A percentile compares a stretch with the other conserved stretches of the same genome.
These are phyloP conservation scores for Phenganax marumi DNA, from an alignment of 92 coral and sea anemone genomes.

Conservation along the genomic window DNA sequence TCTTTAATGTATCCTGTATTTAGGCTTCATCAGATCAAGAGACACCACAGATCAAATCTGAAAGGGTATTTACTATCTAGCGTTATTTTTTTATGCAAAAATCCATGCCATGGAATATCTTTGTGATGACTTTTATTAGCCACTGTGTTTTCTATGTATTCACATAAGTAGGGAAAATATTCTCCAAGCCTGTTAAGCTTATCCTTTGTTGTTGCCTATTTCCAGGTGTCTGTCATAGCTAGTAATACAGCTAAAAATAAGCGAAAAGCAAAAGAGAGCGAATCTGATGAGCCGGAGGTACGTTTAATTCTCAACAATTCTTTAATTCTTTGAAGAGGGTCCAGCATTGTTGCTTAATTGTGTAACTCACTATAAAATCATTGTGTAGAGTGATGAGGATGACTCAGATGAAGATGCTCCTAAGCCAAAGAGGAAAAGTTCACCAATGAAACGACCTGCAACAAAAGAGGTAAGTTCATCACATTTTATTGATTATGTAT, in stretches of 20 bases:
- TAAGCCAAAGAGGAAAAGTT: slow-evolving; percentile 1
- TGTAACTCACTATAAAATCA: no score
- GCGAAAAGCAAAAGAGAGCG: slow-evolving; percentile 37
- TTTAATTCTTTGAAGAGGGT: no score
- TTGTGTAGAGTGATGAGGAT: slow-evolving; percentile 1
- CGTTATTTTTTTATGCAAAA: neutral
- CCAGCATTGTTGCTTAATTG: no score
- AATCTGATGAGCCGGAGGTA: slow-evolving; percentile 43
- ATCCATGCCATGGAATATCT: neutral
- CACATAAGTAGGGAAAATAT: no score
- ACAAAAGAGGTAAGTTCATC: neutral
- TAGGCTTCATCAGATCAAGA: slow-evolving; percentile 29
- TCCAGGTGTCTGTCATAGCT: slow-evolving; percentile 11
- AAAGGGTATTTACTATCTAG: slow-evolving; percentile 13
- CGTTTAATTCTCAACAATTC: slow-evolving; percentile 1
- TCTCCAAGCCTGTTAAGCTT: no score
- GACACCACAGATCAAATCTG: slow-evolving; percentile 12
- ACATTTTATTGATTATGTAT: neutral
- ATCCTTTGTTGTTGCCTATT: neutral
- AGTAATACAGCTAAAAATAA: slow-evolving; percentile 16
- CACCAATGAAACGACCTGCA: neutral
- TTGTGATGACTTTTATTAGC: neutral
- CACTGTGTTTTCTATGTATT: no score
- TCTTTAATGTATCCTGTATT: neutral
- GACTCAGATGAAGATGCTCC: slow-evolving; percentile 7